Percentiles rank a stretch among this genome's conserved stretches.
Conservation (phyloP, 1,140 invertebrate species). For the Heliothis virescens region DNA sequence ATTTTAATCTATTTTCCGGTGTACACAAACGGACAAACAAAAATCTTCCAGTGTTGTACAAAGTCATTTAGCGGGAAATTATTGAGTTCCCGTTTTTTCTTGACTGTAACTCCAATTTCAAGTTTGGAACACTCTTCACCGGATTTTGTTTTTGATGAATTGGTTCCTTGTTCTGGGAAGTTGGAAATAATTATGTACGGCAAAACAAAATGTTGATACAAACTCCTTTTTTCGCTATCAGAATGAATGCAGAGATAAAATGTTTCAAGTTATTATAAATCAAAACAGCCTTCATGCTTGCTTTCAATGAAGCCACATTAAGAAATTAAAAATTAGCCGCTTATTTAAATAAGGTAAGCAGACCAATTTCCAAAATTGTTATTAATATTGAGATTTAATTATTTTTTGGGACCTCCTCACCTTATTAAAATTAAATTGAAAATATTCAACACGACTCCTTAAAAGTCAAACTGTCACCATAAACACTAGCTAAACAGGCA, state of each 20-base stretch:
- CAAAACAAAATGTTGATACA: background rate
- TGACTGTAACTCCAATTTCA: slow-evolving; percentile 15
- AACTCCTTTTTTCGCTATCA: too few species aligned
- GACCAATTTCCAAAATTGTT: too few species aligned
- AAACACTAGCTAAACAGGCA: background rate
- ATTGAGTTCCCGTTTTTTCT: slow-evolving; percentile 25
- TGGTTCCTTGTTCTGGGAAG: background rate
- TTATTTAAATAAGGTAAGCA: too few species aligned
- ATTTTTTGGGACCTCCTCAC: too few species aligned
- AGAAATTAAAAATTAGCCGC: too few species aligned
- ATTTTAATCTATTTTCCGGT: slow-evolving; percentile 80
- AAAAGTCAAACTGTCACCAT: too few species aligned
- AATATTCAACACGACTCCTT: too few species aligned
- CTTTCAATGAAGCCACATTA: too few species aligned
- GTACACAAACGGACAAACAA: slow-evolving; percentile 71
- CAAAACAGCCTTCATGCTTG: background rate
- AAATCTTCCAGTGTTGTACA: slow-evolving; percentile 59
- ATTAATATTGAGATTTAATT: too few species aligned
- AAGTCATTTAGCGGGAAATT: slow-evolving; percentile 70
- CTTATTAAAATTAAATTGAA: too few species aligned
- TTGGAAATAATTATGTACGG: slow-evolving; percentile 24
- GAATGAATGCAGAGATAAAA: background rate
- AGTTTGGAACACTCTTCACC: slow-evolving; percentile 28
- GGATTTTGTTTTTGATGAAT: slow-evolving; percentile 29
- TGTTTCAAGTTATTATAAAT: background rate